Percentiles rank a stretch among this genome's conserved stretches.
These are phyloP conservation scores for Busseola fusca DNA, from an alignment of 2,888 invertebrate genomes.

Conservation along the genomic window DNA sequence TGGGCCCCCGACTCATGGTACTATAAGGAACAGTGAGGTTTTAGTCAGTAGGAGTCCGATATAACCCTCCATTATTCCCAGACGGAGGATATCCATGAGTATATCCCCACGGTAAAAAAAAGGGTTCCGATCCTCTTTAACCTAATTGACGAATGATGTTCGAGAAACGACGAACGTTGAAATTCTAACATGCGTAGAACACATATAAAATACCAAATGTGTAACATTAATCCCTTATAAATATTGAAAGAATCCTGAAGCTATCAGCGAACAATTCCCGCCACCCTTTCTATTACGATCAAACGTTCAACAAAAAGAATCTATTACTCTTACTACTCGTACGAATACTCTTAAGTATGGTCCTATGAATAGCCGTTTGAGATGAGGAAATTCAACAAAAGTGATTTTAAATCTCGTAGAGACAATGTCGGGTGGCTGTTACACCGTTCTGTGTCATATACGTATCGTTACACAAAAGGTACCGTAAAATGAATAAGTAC, in stretches of 20 bases:
- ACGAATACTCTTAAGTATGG: constrained; percentile 66
- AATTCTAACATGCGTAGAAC: background rate
- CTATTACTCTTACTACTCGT: constrained; percentile 56
- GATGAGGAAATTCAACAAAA: constrained; percentile 72
- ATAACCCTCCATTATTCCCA: too few relatives aligned
- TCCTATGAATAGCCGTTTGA: constrained; percentile 65
- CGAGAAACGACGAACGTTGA: background rate
- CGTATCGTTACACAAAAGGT: background rate
- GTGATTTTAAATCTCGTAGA: constrained; percentile 73
- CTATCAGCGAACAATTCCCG: constrained; percentile 7
- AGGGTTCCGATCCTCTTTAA: background rate
- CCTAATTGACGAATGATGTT: background rate
- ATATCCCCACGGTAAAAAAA: too few relatives aligned
- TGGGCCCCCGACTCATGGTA: too few relatives aligned
- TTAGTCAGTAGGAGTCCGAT: too few relatives aligned
- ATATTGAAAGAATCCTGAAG: background rate
- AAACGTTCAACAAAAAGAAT: constrained; percentile 45
- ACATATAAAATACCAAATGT: background rate
- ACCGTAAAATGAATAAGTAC: background rate
- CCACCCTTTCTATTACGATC: constrained; percentile 25
- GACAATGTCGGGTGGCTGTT: constrained; percentile 52
- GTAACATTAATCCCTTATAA: background rate
- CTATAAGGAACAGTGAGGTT: too few relatives aligned
- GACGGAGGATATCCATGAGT: too few relatives aligned
- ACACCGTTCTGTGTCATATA: constrained; percentile 58